Conservation (phyloP, 2,797 vertebrate genomes). For the Galagoides demidoff region DNA sequence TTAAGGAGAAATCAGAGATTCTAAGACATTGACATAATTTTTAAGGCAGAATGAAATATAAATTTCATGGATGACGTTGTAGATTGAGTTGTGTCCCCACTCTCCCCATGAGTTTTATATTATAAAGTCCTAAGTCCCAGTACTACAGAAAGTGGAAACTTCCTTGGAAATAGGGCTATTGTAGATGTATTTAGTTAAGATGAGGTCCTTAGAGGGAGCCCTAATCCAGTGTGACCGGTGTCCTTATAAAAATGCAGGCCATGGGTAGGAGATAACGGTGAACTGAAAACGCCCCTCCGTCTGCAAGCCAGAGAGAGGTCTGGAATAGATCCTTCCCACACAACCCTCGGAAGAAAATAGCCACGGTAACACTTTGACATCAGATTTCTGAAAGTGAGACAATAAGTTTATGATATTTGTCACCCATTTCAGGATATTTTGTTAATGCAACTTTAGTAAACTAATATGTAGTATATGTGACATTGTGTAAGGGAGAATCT, state of each 20-base stretch:
- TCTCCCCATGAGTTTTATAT: rapidly evolving
- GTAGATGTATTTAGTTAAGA: background rate
- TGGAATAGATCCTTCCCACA: background rate
- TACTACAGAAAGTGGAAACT: background rate
- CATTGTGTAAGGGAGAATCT: background rate
- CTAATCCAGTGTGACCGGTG: background rate
- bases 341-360: background rate
- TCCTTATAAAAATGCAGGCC: background rate
- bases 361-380: background rate
- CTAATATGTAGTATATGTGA: too few species aligned
- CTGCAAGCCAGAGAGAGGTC: background rate
- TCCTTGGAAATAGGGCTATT: background rate
- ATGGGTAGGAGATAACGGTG: background rate
- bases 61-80: background rate
- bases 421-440: background rate
- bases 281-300: background rate
- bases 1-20: background rate
- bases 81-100: rapidly evolving
- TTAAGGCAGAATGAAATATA: background rate
- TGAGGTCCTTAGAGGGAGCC: background rate
- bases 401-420: background rate
- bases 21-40: background rate
- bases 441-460: background rate
- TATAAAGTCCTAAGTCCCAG: background rate
- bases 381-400: background rate